Conservation (phyloP, 2,797 vertebrate species). For the Atherinosoma microstoma region DNA sequence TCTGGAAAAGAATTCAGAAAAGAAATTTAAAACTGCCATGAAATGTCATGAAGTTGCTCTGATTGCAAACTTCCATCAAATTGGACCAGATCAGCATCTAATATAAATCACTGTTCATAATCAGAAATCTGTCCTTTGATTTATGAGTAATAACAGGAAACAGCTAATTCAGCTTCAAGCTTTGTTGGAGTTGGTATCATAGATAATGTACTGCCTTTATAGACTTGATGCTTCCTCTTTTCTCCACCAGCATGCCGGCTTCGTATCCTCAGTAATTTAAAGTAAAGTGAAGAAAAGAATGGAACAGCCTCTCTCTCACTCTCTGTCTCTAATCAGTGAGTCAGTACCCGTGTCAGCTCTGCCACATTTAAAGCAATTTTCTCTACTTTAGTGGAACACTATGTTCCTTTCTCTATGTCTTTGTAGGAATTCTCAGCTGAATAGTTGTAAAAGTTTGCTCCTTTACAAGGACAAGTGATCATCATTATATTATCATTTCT, state of each 20-base stretch:
- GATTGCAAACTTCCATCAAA: no score
- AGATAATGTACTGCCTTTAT: not conserved
- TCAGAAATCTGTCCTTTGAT: not conserved
- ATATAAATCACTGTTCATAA: not conserved
- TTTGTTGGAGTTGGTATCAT: not conserved
- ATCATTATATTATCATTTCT: conserved; percentile 34
- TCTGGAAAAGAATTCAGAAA: no score
- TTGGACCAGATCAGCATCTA: not conserved
- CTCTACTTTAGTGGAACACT: conserved; percentile 29
- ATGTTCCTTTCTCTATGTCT: conserved; percentile 28
- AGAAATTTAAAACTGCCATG: no score
- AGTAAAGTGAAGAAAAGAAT: conserved; percentile 8
- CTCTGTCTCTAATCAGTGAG: conserved; percentile 35
- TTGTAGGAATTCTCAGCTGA: conserved; percentile 29
- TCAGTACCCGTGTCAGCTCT: conserved; percentile 23
- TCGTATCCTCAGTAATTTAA: conserved; percentile 9
- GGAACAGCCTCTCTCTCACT: conserved; percentile 30
- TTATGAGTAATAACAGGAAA: not conserved
- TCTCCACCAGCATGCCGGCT: conserved; percentile 8
- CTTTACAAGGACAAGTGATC: conserved; percentile 33
- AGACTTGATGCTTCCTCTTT: not conserved
- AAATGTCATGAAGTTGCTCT: no score
- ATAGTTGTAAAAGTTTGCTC: conserved; percentile 34
- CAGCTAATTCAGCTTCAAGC: not conserved
- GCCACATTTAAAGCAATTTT: conserved; percentile 41